Base-by-base conservation (phyloP, 2,888 invertebrate species). In the Nemoura dubitans region DNA sequence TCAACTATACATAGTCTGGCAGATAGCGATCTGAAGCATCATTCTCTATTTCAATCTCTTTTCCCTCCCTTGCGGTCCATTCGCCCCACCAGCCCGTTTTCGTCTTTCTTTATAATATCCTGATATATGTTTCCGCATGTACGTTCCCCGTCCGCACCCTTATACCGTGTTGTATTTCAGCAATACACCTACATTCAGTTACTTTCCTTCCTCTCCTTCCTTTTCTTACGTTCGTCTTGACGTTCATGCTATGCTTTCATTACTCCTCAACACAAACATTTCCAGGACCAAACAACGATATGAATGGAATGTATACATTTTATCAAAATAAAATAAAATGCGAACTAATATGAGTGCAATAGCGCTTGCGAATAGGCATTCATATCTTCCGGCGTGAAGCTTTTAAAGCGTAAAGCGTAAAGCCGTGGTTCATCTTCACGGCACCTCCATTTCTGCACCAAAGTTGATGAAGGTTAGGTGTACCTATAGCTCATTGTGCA, bases 1-100 rank as follows among this genome's bases (percentile, higher is more conserved):
- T 59, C 59, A 59, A 59, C 59, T 59, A 59, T 14, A 59, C n/a
- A n/a, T n/a, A 21, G 21, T 14, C 21, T 59, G 16, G 59, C 21
- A 21, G 6, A 1, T 3, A 21, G 59, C 59, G 59, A 59, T 21
- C 59, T 59, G 59, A 59, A 7, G 16, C 59, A 59, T 59, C 59
- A 59, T 59, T 59, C 59, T 21, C 59, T 59, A 59, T 59, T 59
- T 59, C 59, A 59, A 59, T 59, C 59, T 59, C 59, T 59, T 59
- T 59, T 59, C 21, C 59, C 59, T 59, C 59, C 59, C 59, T 59
- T 59, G 59, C 14, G 59, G 59, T 59, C 59, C 14, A 59, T 59
- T 59, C 59, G 59, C 16, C 36, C 3, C 2, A 21, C 6, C 59
- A 59, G 21, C 59, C 59, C 59, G 21, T 59, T 59, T 59, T 59